Conservation (phyloP, 2,888 invertebrate species). For the Matsumyia berberina region DNA sequence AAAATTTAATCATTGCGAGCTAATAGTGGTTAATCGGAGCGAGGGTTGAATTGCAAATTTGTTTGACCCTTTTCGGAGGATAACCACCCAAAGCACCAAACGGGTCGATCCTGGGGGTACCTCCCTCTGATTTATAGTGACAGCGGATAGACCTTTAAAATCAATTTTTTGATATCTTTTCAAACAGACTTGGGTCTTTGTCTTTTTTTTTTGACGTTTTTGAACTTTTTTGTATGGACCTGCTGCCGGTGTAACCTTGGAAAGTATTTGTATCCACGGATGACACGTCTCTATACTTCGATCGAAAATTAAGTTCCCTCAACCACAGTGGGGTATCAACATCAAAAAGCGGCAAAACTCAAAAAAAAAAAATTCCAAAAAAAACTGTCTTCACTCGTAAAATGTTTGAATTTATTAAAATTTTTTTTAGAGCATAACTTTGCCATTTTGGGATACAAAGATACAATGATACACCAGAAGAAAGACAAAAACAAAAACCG, state of each 20-base stretch:
- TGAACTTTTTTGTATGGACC: neutral
- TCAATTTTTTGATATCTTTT: too few species aligned
- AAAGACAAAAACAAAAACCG: conserved; percentile 35
- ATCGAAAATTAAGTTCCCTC: conserved; percentile 33
- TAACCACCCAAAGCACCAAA: conserved; percentile 39
- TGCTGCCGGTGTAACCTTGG: conserved; percentile 1
- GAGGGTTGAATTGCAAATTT: conserved; percentile 3
- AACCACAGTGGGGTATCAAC: conserved; percentile 33
- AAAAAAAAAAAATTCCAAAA: conserved; percentile 1
- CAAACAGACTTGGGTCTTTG: too few species aligned
- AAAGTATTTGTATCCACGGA: neutral
- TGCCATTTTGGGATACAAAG: conserved; percentile 26
- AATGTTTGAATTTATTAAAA: too few species aligned
- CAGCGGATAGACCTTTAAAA: conserved; percentile 34
- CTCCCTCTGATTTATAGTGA: conserved; percentile 48
- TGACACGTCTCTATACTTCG: neutral
- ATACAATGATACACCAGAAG: too few species aligned
- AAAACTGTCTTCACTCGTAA: conserved; percentile 21
- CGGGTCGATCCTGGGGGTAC: neutral
- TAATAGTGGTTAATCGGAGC: conserved; percentile 24
- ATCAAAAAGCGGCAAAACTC: conserved; percentile 33
- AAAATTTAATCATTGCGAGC: conserved; percentile 22
- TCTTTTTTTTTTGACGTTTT: conserved; percentile 13
- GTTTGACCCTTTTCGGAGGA: conserved; percentile 23
- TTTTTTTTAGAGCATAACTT: conserved; percentile 8